These are phyloP conservation scores for Lophius americanus DNA, from an alignment of 2,797 vertebrate species.

Conservation along the genomic window DNA sequence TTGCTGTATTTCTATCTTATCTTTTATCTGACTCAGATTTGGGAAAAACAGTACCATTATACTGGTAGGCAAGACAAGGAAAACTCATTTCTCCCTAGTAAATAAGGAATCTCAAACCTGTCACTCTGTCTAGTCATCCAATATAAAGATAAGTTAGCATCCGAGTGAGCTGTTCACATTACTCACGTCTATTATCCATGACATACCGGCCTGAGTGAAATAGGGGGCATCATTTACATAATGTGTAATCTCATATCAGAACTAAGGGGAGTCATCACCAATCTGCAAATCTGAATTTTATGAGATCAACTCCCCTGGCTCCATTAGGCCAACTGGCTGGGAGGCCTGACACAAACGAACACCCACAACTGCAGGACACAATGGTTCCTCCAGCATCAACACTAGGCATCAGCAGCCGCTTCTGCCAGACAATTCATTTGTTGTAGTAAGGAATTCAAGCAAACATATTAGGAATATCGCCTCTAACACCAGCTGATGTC, in stretches of 20 bases:
- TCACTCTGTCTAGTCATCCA: slow-evolving; percentile 42
- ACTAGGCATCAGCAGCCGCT: neutral
- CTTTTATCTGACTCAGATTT: no score
- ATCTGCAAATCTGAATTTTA: slow-evolving; percentile 50
- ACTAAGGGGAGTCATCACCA: slow-evolving; percentile 33
- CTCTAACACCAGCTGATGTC: no score
- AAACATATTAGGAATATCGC: neutral
- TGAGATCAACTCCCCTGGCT: slow-evolving; percentile 30
- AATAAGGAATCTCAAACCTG: slow-evolving; percentile 61
- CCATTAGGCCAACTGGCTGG: slow-evolving; percentile 10
- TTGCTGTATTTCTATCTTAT: no score
- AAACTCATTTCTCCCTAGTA: slow-evolving; percentile 51
- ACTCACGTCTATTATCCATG: slow-evolving; percentile 42
- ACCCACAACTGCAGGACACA: neutral
- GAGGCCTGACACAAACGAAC: neutral
- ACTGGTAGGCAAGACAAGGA: neutral
- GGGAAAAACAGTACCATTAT: no score
- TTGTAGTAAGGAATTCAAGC: neutral
- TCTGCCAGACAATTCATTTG: neutral
- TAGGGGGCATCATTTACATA: slow-evolving; percentile 54
- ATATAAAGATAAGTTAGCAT: slow-evolving; percentile 8
- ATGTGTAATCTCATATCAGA: slow-evolving; percentile 56
- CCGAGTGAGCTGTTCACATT: slow-evolving; percentile 52
- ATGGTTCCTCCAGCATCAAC: neutral
- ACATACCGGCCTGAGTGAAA: slow-evolving; percentile 44